Evolutionary conservation across 2,888 invertebrate genomes (phyloP).

Genomic region (Pachycephus smyrnensis): DNA sequence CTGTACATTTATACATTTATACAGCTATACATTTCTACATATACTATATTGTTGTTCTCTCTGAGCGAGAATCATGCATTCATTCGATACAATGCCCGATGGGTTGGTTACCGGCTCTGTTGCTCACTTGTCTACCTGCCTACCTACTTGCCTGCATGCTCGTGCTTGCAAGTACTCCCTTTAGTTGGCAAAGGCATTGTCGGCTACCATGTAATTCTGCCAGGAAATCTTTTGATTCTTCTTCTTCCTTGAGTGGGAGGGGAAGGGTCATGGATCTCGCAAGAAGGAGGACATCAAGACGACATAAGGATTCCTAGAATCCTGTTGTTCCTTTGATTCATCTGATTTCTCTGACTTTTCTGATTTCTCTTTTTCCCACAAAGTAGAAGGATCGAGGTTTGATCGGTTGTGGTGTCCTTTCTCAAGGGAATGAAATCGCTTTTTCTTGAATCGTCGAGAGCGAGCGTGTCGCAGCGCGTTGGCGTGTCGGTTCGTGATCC

Average conservation of each 20-base stretch:
- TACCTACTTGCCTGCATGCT: background rate
- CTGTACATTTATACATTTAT: background rate
- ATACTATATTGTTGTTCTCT: background rate
- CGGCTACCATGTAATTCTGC: background rate
- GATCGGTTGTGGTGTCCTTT: background rate
- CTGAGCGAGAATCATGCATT: background rate
- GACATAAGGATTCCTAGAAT: slow-evolving; percentile 11
- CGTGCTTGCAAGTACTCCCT: background rate
- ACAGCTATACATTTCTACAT: background rate
- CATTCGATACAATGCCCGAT: background rate
- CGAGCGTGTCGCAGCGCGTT: slow-evolving; percentile 3
- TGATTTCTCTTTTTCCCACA: background rate
- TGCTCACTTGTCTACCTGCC: background rate
- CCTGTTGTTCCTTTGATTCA: background rate
- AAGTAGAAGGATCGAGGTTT: background rate
- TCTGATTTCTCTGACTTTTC: background rate
- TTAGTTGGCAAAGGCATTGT: background rate
- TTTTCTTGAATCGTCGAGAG: background rate
- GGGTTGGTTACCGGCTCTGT: background rate
- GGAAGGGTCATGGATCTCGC: background rate
- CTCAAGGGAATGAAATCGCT: slow-evolving; percentile 1
- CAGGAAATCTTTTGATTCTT: background rate
- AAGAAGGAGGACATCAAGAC: slow-evolving; percentile 6
- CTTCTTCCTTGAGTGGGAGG: background rate
- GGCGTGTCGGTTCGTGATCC: slow-evolving; percentile 30